A percentile compares a stretch with the other conserved stretches of the same genome.
phyloP scores from a whole-genome alignment of 2,888 invertebrate species.

The Ethmia dodecea region DNA sequence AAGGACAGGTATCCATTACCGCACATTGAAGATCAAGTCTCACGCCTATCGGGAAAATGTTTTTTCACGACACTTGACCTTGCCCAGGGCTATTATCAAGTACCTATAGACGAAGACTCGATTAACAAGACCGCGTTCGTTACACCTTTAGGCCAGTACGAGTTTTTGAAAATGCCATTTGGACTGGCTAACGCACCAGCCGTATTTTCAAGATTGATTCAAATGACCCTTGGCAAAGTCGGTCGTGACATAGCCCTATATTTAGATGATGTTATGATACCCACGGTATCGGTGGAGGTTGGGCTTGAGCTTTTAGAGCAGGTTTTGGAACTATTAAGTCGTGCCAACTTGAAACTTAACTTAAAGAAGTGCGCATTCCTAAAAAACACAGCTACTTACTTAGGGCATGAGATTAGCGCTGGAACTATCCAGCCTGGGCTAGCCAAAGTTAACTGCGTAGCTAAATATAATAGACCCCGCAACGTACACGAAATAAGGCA shows the following conservation, averaged over 20 bases:
- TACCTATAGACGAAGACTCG: not conserved
- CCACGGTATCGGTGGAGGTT: not conserved
- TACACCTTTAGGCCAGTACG: slow-evolving; percentile 2
- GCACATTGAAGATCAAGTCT: slow-evolving; percentile 6
- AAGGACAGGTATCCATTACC: slow-evolving; percentile 8
- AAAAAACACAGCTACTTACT: not conserved
- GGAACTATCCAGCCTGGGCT: slow-evolving; percentile 2
- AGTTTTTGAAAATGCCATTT: slow-evolving; percentile 1
- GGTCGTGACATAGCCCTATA: not conserved
- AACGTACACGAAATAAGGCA: slow-evolving; percentile 2
- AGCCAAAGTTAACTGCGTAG: not conserved
- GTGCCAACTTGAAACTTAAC: slow-evolving; percentile 2
- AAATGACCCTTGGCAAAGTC: not conserved
- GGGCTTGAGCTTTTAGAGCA: not conserved
- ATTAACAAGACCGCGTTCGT: slow-evolving; percentile 2
- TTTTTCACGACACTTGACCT: slow-evolving; percentile 3
- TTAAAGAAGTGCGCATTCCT: slow-evolving; percentile 6
- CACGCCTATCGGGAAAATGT: not conserved
- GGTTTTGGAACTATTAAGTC: not conserved
- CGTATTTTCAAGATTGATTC: not conserved
- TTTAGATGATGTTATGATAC: slow-evolving; percentile 4
- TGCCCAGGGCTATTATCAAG: slow-evolving; percentile 2
- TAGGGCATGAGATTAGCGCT: slow-evolving; percentile 3
- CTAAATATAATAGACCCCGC: not conserved
- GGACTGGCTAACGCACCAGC: slow-evolving; percentile 1